Conservation (phyloP, 1,140 invertebrate genomes). For the Aphelinus atriplicis region DNA sequence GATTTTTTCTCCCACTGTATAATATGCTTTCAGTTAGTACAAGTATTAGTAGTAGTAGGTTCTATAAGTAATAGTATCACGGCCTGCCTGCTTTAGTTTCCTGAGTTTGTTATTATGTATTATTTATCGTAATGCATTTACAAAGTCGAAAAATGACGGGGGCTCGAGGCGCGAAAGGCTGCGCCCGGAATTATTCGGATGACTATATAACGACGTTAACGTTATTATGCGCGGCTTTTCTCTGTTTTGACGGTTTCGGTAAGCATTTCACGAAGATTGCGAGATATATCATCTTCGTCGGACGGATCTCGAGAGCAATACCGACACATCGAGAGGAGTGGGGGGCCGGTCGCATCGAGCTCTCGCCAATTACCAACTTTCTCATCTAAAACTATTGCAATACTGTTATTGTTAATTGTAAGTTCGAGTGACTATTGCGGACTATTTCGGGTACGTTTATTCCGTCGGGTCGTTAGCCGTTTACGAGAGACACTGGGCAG, state of each 20-base stretch:
- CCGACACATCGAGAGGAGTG: no score
- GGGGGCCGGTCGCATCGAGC: neutral
- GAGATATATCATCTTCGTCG: neutral
- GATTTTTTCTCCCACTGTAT: constrained; percentile 19
- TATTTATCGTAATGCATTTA: constrained; percentile 56
- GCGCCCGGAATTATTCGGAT: no score
- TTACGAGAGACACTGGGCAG: constrained; percentile 37
- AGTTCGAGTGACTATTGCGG: constrained; percentile 63
- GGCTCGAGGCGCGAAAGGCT: neutral
- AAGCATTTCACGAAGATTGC: no score
- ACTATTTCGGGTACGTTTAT: constrained; percentile 52
- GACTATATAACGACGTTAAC: no score
- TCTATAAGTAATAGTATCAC: constrained; percentile 63
- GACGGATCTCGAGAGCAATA: constrained; percentile 18
- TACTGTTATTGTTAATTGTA: constrained; percentile 65
- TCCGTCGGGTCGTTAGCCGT: constrained; percentile 31
- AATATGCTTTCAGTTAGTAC: constrained; percentile 9
- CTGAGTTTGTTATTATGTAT: constrained; percentile 63
- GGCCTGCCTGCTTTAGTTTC: constrained; percentile 66
- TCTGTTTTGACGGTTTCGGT: no score
- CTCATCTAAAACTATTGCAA: constrained; percentile 60
- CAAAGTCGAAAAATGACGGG: neutral
- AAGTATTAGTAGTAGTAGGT: constrained; percentile 53
- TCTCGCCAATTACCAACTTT: neutral
- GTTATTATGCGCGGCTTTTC: no score